Evolutionary conservation across 1,140 invertebrate species (phyloP).

Genomic region (Glossosoma conforme): DNA sequence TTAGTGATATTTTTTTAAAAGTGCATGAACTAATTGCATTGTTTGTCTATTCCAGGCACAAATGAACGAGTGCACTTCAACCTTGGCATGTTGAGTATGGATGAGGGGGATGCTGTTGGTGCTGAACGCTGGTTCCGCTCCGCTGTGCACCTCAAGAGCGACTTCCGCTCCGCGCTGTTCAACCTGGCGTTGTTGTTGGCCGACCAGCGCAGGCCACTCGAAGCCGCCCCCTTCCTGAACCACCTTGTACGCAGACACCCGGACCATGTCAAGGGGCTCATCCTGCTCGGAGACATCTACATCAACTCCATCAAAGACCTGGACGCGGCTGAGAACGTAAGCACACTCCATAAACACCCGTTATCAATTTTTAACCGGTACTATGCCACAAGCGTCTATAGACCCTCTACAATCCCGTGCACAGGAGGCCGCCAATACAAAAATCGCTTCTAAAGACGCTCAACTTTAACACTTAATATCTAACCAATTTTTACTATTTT

Average conservation of each 20-base stretch:
- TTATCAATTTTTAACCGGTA: not conserved
- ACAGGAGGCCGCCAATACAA: too few species aligned
- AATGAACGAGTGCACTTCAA: slow-evolving; percentile 93
- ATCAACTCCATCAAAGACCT: slow-evolving; percentile 94
- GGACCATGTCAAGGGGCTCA: slow-evolving; percentile 91
- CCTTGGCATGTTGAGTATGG: slow-evolving; percentile 94
- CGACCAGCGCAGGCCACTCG: slow-evolving; percentile 80
- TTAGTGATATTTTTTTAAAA: too few species aligned
- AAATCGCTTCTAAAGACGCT: too few species aligned
- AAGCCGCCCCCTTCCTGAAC: slow-evolving; percentile 89
- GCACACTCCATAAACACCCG: slow-evolving; percentile 32
- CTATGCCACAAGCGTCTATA: too few species aligned
- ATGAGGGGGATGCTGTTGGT: slow-evolving; percentile 80
- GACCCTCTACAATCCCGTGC: too few species aligned
- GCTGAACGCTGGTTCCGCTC: slow-evolving; percentile 87
- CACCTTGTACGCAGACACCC: slow-evolving; percentile 88
- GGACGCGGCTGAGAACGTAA: slow-evolving; percentile 84
- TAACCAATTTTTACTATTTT: too few species aligned
- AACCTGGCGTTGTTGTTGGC: slow-evolving; percentile 89
- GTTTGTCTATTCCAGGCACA: slow-evolving; percentile 49
- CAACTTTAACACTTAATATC: too few species aligned
- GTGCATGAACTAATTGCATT: too few species aligned
- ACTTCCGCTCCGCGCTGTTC: slow-evolving; percentile 90
- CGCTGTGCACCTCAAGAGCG: slow-evolving; percentile 76
- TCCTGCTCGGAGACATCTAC: slow-evolving; percentile 92